phyloP scores from a whole-genome alignment of 2,888 invertebrate species.

The Melipona bicolor region DNA sequence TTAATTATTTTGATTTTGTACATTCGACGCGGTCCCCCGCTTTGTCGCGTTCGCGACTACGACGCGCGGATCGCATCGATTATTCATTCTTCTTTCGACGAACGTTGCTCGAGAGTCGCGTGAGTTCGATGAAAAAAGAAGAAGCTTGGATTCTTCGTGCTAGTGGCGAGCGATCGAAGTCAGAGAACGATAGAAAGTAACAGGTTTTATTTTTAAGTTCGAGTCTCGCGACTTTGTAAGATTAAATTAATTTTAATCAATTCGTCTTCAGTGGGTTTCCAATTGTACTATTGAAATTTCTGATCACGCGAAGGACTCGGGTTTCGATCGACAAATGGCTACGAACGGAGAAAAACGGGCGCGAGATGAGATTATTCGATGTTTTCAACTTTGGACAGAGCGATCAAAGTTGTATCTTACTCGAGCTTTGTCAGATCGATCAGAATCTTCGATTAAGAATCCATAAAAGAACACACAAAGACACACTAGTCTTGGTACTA shows the following conservation, averaged over 20 bases:
- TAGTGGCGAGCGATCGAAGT: no score
- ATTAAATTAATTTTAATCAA: slow-evolving; percentile 37
- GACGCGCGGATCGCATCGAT: slow-evolving; percentile 30
- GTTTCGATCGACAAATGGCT: not conserved
- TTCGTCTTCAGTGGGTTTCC: slow-evolving; percentile 10
- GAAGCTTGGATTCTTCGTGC: no score
- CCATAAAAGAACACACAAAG: no score
- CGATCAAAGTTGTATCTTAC: not conserved
- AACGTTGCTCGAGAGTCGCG: not conserved
- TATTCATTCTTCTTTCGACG: slow-evolving; percentile 20
- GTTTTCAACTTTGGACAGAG: not conserved
- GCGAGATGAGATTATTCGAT: not conserved
- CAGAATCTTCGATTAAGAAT: no score
- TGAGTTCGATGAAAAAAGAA: slow-evolving; percentile 22
- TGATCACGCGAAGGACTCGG: not conserved
- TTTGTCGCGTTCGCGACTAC: slow-evolving; percentile 26
- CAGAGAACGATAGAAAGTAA: not conserved
- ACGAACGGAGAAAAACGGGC: no score
- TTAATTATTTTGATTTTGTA: slow-evolving; percentile 58
- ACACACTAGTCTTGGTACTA: no score
- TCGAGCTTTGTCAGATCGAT: no score
- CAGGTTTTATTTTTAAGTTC: not conserved
- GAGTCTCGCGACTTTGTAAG: slow-evolving; percentile 5
- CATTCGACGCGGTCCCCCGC: slow-evolving; percentile 26
- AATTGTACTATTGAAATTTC: slow-evolving; percentile 10